phyloP scores from a whole-genome alignment of 2,797 vertebrate genomes.

The Nannoperca australis region DNA sequence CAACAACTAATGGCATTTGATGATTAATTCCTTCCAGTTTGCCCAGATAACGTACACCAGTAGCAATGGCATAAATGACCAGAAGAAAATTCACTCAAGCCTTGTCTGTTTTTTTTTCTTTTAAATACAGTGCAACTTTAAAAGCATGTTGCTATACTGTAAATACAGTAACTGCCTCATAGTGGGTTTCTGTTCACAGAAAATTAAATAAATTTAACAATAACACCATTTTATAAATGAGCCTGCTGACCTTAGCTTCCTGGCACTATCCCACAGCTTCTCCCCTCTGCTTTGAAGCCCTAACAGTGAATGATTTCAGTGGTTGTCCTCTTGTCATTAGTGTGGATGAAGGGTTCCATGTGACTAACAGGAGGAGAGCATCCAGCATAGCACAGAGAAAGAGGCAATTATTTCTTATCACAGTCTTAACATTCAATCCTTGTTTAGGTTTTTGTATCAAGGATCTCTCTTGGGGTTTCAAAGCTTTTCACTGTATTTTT shows the following conservation, averaged over 20 bases:
- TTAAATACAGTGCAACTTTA: neutral
- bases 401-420: conserved; percentile 73
- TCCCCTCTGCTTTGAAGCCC: conserved; percentile 48
- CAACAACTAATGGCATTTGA: neutral
- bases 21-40: neutral
- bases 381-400: conserved; percentile 62
- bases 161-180: neutral
- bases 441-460: conserved; percentile 61
- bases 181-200: conserved; percentile 22
- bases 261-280: conserved; percentile 37
- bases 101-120: neutral
- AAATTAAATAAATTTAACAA: conserved; percentile 4
- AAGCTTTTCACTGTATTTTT: conserved; percentile 35
- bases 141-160: neutral
- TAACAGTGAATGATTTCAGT: conserved; percentile 62
- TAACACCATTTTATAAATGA: conserved; percentile 40
- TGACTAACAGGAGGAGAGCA: conserved; percentile 73
- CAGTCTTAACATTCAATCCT: conserved; percentile 52
- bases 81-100: neutral
- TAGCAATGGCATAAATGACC: neutral
- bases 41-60: neutral
- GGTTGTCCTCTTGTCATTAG: conserved; percentile 55
- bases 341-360: conserved; percentile 67
- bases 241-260: conserved; percentile 50
- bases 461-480: conserved; percentile 40